Base-by-base conservation (phyloP, 2,113 vertebrate species). In the Apodemus sylvaticus region DNA sequence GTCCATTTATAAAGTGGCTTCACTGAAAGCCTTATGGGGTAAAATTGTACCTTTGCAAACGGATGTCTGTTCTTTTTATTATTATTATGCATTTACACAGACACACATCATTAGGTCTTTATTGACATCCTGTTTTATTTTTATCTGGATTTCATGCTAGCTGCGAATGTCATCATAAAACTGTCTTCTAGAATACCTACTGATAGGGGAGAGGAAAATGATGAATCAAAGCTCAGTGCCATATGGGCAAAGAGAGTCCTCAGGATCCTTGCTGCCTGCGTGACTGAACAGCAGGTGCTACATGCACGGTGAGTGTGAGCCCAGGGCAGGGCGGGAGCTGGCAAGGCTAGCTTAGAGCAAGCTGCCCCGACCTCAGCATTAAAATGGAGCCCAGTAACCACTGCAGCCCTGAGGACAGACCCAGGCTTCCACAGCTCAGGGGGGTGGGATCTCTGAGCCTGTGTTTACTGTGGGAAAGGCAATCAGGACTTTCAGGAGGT, bases 81-180 rank as follows among this genome's bases (percentile, higher is more conserved):
- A 94, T 97, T 94, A 95, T 93, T 83, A 94, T 92, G 42, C 95
- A 90, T 96, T 97, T 95, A 96, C 93, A 81, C 79, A 48, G 95
- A 94, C 85, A 95, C 86, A 97, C 73, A 45, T 95, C 96, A 95
- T 97, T 96, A 97, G 93, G 70, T 96, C 96, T 97, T 95, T 96
- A 98, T 90, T 95, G 96, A 97, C 97, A 97, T 97, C 97, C 97
- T 95, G 95, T 90, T 97, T 96, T 96, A 98, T 97, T 98, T 98
- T 97, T 97, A 97, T 97, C 94, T 91, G n/a, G 12, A 79, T 96
- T 97, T 93, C 96, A 96, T 91, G 94, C 36, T 94, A 90, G 90
- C 81, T 96, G 88, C 17, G 97, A 96, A 94, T 94, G 94, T 97
- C 97, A 93, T 93, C 81, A 89, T 97, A 91, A 97, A 97, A 74